Evolutionary conservation across 2,113 vertebrate species (phyloP), one percentile per base, ranked within the genome.

Genomic region (Crotalus viridis): DNA sequence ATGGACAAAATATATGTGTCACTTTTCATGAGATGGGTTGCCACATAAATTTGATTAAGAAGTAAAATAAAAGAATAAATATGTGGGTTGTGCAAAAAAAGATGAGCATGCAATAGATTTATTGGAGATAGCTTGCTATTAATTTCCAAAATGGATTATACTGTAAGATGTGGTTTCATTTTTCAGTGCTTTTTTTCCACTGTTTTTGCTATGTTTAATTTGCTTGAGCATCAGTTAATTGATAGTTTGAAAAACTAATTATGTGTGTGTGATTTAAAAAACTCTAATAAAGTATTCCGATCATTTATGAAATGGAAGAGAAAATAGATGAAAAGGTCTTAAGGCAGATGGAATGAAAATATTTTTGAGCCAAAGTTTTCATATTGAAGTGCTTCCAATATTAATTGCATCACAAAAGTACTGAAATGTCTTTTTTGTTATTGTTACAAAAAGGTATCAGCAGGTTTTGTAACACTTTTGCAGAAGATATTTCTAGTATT

Each of bases 401-500:
- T 91, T 87, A 88, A 69, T 92, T 91, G 86, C 81, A 10, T 90
- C 94, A 19, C 86, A 74, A 96, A 96, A 43, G 90, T 94, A 85
- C 89, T 96, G 28, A 26, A 94, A 96, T 93, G 89, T 93, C 24
- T 24, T 17, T 74, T 12, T 74, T 33, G 17, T 56, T 28, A 52
- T 59, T 94, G 46, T 85, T 43, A 19, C n/a, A 74, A 95, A 92
- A 94, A 89, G 46, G 24, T 87, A 90, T 92, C 95, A 96, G 87
- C n/a, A 89, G 88, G 88, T 94, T 81, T 95, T 91, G 90, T 59
- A 91, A 95, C 39, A 33, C 56, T 87, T 95, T 95, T n/a, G 1
- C 10, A 92, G 91, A 46, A 52, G 26, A 61, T 92, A 39, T 89
- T 95, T 94, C 52, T 92, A 89, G 95, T 94, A 92, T 96, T 95